phyloP scores from a whole-genome alignment of 2,797 vertebrate genomes.

The Halcyon smyrnensis region DNA sequence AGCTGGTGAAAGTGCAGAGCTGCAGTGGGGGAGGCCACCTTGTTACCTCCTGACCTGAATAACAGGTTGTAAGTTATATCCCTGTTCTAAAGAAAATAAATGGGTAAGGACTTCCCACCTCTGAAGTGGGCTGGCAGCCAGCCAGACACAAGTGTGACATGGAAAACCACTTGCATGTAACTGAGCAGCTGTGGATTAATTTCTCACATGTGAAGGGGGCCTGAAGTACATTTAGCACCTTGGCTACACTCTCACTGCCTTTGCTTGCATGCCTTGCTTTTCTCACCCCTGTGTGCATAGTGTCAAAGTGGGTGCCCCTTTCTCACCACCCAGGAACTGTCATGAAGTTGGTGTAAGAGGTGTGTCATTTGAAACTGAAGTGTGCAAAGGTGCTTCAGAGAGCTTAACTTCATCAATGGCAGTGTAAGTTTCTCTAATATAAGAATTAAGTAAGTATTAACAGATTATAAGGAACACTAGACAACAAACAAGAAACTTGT shows the following conservation, averaged over 20 bases:
- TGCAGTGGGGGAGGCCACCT: background rate
- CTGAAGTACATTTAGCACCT: background rate
- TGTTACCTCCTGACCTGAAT: background rate
- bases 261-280: background rate
- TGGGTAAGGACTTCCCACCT: background rate
- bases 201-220: background rate
- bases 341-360: background rate
- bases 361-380: background rate
- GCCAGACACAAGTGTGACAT: background rate
- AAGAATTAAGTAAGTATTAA: background rate
- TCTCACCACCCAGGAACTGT: background rate
- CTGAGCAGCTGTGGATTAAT: background rate
- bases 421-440: background rate
- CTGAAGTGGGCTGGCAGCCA: background rate
- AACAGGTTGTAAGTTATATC: background rate
- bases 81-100: background rate
- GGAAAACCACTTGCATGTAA: background rate
- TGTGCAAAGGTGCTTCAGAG: background rate
- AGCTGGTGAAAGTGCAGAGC: background rate
- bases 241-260: background rate
- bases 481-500: background rate
- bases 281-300: background rate
- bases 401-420: fast-evolving
- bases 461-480: background rate
- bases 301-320: background rate